phyloP scores from a whole-genome alignment of 2,888 invertebrate genomes.

The Augiades crinisus region DNA sequence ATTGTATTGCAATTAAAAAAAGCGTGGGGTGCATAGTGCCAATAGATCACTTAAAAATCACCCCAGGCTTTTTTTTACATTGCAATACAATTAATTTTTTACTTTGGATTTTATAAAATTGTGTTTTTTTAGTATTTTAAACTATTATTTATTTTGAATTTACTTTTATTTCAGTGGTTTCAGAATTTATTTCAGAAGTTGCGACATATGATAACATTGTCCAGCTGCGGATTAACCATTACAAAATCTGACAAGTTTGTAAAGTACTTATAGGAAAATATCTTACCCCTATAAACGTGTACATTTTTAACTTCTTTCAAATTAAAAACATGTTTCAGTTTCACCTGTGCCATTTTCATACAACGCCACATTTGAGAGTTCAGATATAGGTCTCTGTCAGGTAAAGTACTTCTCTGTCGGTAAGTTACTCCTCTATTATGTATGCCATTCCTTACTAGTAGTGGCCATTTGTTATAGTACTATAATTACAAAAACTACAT shows the following conservation, averaged over 20 bases:
- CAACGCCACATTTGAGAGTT: slow-evolving; percentile 46
- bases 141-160: too few species aligned
- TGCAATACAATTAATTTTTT: too few species aligned
- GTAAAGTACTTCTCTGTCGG: slow-evolving; percentile 39
- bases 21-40: too few species aligned
- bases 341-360: slow-evolving; percentile 33
- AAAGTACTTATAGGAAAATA: neutral
- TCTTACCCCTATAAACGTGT: slow-evolving; percentile 47
- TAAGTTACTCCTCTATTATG: slow-evolving; percentile 40
- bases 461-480: neutral
- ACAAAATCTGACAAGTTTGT: too few species aligned
- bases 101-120: too few species aligned
- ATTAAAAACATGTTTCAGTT: slow-evolving; percentile 24
- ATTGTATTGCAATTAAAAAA: neutral
- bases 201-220: too few species aligned
- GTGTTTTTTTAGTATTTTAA: too few species aligned
- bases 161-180: too few species aligned
- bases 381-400: slow-evolving; percentile 35
- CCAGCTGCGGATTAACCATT: too few species aligned
- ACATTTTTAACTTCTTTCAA: slow-evolving; percentile 36
- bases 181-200: too few species aligned
- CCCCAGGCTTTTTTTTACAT: too few species aligned
- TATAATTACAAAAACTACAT: neutral
- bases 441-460: slow-evolving; percentile 29
- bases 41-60: too few species aligned